Conservation (phyloP, 2,888 invertebrate species). For the Euplexia lucipara region DNA sequence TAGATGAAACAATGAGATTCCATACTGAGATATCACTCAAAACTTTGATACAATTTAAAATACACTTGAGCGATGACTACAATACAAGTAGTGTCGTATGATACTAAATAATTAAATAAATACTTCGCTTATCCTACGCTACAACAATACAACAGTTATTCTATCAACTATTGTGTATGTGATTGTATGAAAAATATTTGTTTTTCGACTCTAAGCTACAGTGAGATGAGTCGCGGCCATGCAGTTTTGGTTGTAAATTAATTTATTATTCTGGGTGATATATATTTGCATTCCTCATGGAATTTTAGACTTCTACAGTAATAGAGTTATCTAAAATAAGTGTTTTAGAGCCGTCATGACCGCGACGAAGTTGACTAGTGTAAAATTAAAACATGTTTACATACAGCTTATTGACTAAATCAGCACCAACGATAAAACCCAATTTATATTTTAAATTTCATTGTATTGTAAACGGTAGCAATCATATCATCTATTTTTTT, state of each 20-base stretch:
- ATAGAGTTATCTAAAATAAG: slow-evolving; percentile 20
- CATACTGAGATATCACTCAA: slow-evolving; percentile 35
- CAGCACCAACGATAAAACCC: slow-evolving; percentile 73
- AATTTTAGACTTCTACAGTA: slow-evolving; percentile 3
- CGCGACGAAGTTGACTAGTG: slow-evolving; percentile 67
- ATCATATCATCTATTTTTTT: neutral
- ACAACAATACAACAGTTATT: slow-evolving; percentile 61
- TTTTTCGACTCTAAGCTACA: slow-evolving; percentile 41
- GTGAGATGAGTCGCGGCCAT: slow-evolving; percentile 43
- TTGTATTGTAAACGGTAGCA: slow-evolving; percentile 36
- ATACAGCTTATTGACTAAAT: slow-evolving; percentile 65
- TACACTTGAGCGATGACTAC: slow-evolving; percentile 60
- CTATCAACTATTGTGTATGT: slow-evolving; percentile 60
- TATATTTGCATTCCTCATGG: neutral
- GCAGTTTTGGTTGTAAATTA: slow-evolving; percentile 4
- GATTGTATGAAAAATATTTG: slow-evolving; percentile 67
- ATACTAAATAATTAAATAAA: slow-evolving; percentile 61
- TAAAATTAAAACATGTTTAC: slow-evolving; percentile 62
- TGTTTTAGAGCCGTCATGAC: slow-evolving; percentile 33
- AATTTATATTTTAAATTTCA: slow-evolving; percentile 48
- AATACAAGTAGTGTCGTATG: slow-evolving; percentile 35
- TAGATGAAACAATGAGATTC: slow-evolving; percentile 53
- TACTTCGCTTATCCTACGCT: slow-evolving; percentile 58
- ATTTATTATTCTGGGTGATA: neutral
- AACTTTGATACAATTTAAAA: slow-evolving; percentile 44